Base-by-base conservation (phyloP, 2,888 invertebrate genomes). In the Microctonus brassicae region DNA sequence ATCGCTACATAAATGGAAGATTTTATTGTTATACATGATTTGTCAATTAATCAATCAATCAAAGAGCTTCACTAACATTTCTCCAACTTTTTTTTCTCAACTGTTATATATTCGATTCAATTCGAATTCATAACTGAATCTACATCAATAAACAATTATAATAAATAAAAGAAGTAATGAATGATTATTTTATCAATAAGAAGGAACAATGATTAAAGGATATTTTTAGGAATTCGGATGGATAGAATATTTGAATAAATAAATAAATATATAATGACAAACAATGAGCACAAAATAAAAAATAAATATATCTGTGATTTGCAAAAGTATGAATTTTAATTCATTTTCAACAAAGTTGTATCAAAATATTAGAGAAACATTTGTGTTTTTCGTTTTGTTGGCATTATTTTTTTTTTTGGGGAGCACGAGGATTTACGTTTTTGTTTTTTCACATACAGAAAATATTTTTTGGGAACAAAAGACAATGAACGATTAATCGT, bases 241-340 rank as follows among this genome's bases (percentile, higher is more conserved):
- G 9, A 36, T 36, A 7, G 5, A n/a, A 9, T n/a, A n/a, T n/a
- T n/a, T n/a, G 17, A 47, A 47, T 17, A 7, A n/a, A 17, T 17
- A 61, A 47, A 61, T 42, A 20, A 36, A 61, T 42, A 20, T 24
- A 69, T n/a, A 42, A 61, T 47, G 52, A 39, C 13, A 47, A 36
- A 70, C 42, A 10, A 72, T 62, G 39, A 47, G 63, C 67, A 55
- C 73, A 76, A 58, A 60, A 70, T 72, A 55, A 70, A 73, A 55
- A 53, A 60, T 39, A 64, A 55, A 22, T 72, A 39, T 79, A 76
- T 76, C 17, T 17, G 17, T n/a, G 47, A 47, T 61, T 77, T 83
- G 85, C 82, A 84, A 83, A 84, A 83, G 79, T 79, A 79, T 81
- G 81, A 82, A 80, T 80, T 84, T 85, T 85, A 85, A 82, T 86